Base-by-base conservation (phyloP, 2,797 vertebrate genomes). In the Gadopsis marmoratus region DNA sequence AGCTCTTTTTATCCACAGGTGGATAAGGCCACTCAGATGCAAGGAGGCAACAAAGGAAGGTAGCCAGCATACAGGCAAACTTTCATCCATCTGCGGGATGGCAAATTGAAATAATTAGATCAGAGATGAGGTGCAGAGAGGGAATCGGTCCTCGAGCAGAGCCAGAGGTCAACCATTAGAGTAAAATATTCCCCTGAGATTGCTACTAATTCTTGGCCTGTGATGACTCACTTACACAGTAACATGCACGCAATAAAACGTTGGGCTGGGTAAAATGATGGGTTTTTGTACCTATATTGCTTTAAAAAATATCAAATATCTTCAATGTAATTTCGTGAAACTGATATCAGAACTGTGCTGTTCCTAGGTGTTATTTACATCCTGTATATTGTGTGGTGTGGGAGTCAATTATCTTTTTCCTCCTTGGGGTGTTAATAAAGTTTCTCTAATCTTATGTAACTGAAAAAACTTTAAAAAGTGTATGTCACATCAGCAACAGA, bases 41-140 rank as follows among this genome's bases (percentile, higher is more conserved):
- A 70, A 72, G 43, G 51, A 65, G 55, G 64, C 47, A 16, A 77
- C 51, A 76, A 35, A 79, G 64, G 68, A 54, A 58, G 13, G 29
- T 23, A 39, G 67, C 55, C 26, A 53, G 48, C 67, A 68, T 48
- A 17, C 45, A 39, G 64, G 79, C 14, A 50, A 73, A 81, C 58
- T 37, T 82, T 65, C 78, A 86, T 88, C 79, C 82, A 71, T 85
- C 78, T 76, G 43, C 2, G 2, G 41, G 54, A 81, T 39, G 48
- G 81, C 43, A 78, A 88, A 86, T 86, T 51, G 6, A 81, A 84
- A 87, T 87, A 88, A 88, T 84, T 82, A 85, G 83, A 79, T 69
- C 58, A 66, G 68, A 56, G 77, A 87, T 79, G 73, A 84, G 56
- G 71, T 76, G 74, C 33, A 10, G 76, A 35, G 65, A 53, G 55